Percentiles rank a stretch among this genome's conserved stretches.
Evolutionary conservation across 2,113 vertebrate species (phyloP).

Genomic region (Athene noctua): DNA sequence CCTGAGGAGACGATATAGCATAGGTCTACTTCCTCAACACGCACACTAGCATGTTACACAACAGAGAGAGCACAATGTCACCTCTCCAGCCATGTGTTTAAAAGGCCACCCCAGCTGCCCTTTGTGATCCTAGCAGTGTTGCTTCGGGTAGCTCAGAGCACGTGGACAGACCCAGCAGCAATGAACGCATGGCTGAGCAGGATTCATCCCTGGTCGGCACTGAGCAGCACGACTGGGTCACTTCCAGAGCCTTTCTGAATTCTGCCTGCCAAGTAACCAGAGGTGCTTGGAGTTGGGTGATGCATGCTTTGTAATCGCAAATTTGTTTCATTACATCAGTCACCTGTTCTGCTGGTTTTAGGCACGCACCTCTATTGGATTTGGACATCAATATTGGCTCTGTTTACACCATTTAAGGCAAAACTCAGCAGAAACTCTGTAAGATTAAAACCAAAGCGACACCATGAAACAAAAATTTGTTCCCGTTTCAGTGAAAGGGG

Average conservation of each 20-base stretch:
- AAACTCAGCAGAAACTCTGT: not conserved
- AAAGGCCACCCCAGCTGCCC: not conserved
- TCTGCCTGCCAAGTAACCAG: not conserved
- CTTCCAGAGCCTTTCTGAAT: not conserved
- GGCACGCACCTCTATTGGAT: not conserved
- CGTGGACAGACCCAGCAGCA: not conserved
- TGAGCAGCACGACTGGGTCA: accelerated
- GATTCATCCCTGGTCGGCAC: accelerated
- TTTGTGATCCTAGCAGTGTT: not conserved
- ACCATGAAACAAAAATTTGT: not conserved
- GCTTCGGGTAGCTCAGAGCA: not conserved
- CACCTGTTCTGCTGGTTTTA: not conserved
- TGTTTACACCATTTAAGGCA: not conserved
- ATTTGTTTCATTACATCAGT: not conserved
- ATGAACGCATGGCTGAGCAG: not conserved
- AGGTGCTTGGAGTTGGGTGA: not conserved
- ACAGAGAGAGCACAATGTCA: not conserved
- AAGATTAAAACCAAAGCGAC: not conserved
- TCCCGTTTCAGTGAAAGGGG: not conserved
- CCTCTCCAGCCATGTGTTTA: not conserved
- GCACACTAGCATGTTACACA: not conserved
- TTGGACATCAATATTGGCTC: not conserved
- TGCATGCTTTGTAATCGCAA: not conserved
- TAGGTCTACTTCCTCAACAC: not conserved
- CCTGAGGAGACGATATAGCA: not conserved